Base-by-base conservation (phyloP, 2,888 invertebrate genomes). In the Heliconius cydno region DNA sequence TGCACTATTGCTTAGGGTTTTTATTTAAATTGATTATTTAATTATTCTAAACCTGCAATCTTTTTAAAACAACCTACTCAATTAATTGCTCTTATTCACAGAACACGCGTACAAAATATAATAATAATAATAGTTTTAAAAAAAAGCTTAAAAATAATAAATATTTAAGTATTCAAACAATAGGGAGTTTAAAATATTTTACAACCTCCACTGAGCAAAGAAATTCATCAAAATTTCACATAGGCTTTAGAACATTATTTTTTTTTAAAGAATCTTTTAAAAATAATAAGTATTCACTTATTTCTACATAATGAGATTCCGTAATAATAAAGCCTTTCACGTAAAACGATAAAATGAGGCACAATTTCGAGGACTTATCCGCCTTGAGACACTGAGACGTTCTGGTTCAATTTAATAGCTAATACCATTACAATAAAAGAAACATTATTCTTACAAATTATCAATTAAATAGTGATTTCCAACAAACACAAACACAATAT, bases 201-300 rank as follows among this genome's bases (percentile, higher is more conserved):
- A 94, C 94, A 93, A 94, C 93, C 94, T 89, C 90, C 88, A 86
- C 91, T 93, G 93, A 94, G 94, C 92, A 93, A 93, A 92, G 84
- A 87, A 92, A 90, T 84, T 85, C 84, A 87, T 87, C 88, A 84
- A 87, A 74, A 79, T 84, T 83, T 82, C 81, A 81, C 85, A 85
- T 80, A 86, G 87, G 82, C 83, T 86, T 87, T 83, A 84, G 65
- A 46, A 65, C 41, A 65, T 75, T 75, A 12, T 41, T 1, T 63
- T 38, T 34, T 57, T 57, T 22, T 57, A 57, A 57, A 65, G 68
- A 41, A 73, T 34, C 72, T 60, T 70, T 46, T 13, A 68, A 68
- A 72, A 60, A 73, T 73, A 60, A 73, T 73, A 73, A 73, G 60
- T 13, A 13, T 15, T 73, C 25, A 22, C 83, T 84, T 82, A 75